Conservation (phyloP, 2,797 vertebrate species). For the Alcedo quadribrachys region DNA sequence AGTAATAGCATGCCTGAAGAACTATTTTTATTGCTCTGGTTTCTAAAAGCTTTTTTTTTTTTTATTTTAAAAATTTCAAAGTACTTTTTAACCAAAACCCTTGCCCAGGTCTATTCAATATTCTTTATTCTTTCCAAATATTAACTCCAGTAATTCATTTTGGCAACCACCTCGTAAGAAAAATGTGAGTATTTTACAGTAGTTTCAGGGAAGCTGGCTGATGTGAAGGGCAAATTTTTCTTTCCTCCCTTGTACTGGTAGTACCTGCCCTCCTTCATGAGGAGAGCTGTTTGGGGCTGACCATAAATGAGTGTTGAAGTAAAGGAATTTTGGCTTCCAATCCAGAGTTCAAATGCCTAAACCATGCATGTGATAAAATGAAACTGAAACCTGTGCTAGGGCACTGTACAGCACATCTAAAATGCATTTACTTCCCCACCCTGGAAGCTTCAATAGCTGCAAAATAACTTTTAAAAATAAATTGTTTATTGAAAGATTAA, state of each 20-base stretch:
- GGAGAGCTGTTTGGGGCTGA: conserved; percentile 7
- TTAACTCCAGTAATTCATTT: background rate
- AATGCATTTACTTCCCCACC: conserved; percentile 59
- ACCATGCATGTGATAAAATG: conserved; percentile 46
- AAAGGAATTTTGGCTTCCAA: conserved; percentile 41
- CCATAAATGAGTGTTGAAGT: background rate
- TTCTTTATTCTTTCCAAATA: background rate
- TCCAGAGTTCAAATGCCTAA: conserved; percentile 47
- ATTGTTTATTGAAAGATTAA: conserved; percentile 71
- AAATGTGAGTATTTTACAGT: background rate
- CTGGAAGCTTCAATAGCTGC: conserved; percentile 20
- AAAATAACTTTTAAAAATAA: conserved; percentile 66
- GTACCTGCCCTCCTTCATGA: background rate
- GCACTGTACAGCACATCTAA: conserved; percentile 36
- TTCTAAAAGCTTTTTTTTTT: background rate
- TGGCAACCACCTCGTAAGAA: background rate
- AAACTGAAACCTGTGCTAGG: conserved; percentile 30
- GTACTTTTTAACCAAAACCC: background rate
- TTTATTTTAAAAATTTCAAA: background rate
- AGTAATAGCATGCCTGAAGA: background rate
- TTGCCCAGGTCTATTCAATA: background rate
- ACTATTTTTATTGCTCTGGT: background rate
- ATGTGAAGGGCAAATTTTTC: conserved; percentile 40
- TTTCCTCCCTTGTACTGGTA: background rate
- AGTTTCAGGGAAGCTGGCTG: background rate